Percentiles rank a stretch among this genome's conserved stretches.
phyloP scores from a whole-genome alignment of 2,113 vertebrate species.

The Antigone vipio region DNA sequence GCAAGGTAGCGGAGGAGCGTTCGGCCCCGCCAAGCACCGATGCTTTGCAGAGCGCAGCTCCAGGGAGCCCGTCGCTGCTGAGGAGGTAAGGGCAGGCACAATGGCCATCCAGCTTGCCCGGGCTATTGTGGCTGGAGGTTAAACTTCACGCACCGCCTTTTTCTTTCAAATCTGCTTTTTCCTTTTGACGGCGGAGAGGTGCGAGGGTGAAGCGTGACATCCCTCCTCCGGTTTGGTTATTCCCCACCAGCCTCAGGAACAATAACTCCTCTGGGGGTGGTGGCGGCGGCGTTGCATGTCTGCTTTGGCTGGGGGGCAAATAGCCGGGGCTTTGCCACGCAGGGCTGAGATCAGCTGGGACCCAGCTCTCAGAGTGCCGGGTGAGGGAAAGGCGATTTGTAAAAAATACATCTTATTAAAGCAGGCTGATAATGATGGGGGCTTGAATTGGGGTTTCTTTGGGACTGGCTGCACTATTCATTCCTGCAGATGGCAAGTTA shows the following conservation, averaged over 20 bases:
- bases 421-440: not conserved
- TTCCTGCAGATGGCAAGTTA: not conserved
- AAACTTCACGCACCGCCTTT: not conserved
- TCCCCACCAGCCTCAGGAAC: not conserved
- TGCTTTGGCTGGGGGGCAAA: not conserved
- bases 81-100: constrained; percentile 31
- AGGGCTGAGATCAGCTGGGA: not conserved
- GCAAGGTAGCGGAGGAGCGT: not conserved
- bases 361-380: not conserved
- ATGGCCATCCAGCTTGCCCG: not conserved
- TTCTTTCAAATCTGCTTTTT: not conserved
- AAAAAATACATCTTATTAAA: not conserved
- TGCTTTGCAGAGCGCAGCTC: constrained; percentile 9
- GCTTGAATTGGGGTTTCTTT: not conserved
- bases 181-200: not conserved
- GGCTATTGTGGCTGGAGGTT: not conserved
- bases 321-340: not conserved
- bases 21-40: not conserved
- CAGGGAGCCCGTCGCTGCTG: not conserved
- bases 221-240: not conserved
- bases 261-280: constrained; percentile 26
- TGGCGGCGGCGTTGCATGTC: not conserved
- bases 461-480: not conserved
- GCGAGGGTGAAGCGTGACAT: not conserved
- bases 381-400: not conserved